A percentile compares a stretch with the other conserved stretches of the same genome.
phyloP scores from a whole-genome alignment of 2,113 vertebrate species.

The Gallinago paraguaiae region DNA sequence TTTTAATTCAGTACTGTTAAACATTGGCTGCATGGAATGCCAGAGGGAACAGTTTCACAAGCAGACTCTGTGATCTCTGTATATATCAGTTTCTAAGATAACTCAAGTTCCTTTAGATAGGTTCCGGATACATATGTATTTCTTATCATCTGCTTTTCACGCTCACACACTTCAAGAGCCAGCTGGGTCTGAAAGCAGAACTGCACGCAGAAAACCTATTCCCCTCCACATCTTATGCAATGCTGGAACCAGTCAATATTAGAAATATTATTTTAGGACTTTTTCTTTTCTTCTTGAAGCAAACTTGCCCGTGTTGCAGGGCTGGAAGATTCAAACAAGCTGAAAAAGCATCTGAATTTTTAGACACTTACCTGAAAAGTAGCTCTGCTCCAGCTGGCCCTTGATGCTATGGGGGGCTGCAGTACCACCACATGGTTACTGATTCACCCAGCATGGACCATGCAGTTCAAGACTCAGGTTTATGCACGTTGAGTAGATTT shows the following conservation, averaged over 20 bases:
- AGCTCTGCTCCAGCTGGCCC: neutral
- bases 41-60: conserved; percentile 8
- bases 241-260: neutral
- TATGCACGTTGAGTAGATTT: neutral
- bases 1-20: conserved; percentile 17
- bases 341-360: neutral
- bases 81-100: conserved; percentile 41
- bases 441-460: fast-evolving
- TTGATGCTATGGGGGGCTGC: neutral
- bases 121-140: neutral
- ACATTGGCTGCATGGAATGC: neutral
- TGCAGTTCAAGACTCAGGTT: neutral
- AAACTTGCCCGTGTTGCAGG: neutral
- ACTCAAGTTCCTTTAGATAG: neutral
- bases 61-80: conserved; percentile 25
- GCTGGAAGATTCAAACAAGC: neutral
- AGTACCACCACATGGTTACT: neutral
- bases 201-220: neutral
- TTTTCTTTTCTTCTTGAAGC: neutral
- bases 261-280: neutral
- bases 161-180: neutral
- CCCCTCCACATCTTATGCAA: neutral
- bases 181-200: conserved; percentile 1
- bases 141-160: conserved; percentile 21
- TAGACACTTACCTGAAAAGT: neutral